Conservation (phyloP, 2,888 invertebrate species). For the Teleogryllus oceanicus region DNA sequence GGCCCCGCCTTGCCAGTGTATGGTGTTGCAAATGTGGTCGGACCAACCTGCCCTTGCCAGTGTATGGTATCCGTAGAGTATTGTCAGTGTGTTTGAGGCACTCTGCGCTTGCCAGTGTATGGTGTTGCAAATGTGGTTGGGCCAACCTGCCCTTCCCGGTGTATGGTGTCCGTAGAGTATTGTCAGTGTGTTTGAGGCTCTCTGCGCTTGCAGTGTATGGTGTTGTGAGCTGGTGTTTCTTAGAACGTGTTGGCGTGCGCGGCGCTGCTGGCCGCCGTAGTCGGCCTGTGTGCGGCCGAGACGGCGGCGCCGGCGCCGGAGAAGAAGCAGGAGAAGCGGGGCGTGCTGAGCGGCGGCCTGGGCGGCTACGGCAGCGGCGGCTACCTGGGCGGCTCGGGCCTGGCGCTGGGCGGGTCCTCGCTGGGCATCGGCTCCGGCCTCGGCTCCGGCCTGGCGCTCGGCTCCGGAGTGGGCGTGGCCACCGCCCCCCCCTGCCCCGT, state of each 20-base stretch:
- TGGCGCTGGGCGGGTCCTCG: neutral
- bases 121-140: no score
- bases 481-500: constrained; percentile 20
- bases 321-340: constrained; percentile 18
- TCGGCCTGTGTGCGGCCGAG: neutral
- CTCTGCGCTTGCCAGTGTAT: no score
- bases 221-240: no score
- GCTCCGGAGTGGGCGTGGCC: neutral
- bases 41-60: no score
- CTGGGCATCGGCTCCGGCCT: neutral
- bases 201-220: no score
- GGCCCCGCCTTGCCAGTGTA: no score
- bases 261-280: constrained; percentile 9
- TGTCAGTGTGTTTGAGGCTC: no score
- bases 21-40: no score
- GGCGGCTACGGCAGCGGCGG: neutral
- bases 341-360: neutral
- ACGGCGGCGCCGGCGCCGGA: neutral
- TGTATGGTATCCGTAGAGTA: no score
- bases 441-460: neutral
- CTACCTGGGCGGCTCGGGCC: neutral
- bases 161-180: no score
- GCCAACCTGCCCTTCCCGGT: no score
- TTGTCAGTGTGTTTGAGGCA: no score
- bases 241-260: neutral